These are phyloP conservation scores for Callyntrura guangdongensis DNA, from an alignment of 2,888 invertebrate genomes.

Conservation along the genomic window DNA sequence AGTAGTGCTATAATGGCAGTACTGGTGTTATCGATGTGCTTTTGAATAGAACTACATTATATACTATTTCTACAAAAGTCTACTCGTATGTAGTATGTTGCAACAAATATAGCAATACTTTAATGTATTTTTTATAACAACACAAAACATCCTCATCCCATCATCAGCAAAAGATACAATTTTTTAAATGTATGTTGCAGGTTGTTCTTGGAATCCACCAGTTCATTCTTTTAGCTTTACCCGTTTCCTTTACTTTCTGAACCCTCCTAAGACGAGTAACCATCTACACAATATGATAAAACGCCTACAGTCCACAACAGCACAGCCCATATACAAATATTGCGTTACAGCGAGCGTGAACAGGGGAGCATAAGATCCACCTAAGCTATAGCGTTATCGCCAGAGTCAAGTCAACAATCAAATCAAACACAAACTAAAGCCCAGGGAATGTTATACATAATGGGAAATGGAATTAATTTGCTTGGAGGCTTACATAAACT, in stretches of 20 bases:
- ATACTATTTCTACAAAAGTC: background rate
- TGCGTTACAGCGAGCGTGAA: too few relatives aligned
- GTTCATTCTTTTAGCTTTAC: conserved; percentile 25
- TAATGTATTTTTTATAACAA: background rate
- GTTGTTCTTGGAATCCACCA: conserved; percentile 71
- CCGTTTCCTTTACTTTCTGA: background rate
- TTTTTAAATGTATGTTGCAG: conserved; percentile 64
- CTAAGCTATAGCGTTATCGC: too few relatives aligned
- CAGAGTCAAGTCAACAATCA: too few relatives aligned
- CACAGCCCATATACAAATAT: too few relatives aligned
- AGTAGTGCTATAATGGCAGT: too few relatives aligned
- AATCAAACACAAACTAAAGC: too few relatives aligned
- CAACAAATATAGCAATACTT: too few relatives aligned
- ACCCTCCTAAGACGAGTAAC: conserved; percentile 19
- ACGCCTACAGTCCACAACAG: background rate
- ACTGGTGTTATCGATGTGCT: conserved; percentile 9
- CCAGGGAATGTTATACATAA: too few relatives aligned
- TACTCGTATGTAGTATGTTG: too few relatives aligned
- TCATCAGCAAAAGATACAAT: background rate
- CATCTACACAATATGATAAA: background rate
- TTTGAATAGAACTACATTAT: background rate
- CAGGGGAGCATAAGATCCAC: too few relatives aligned
- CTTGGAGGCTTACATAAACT: too few relatives aligned
- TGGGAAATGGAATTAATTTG: too few relatives aligned
- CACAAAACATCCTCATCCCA: background rate